These are phyloP conservation scores for Agapetus fuscipes DNA, from an alignment of 2,888 invertebrate species.

Conservation along the genomic window DNA sequence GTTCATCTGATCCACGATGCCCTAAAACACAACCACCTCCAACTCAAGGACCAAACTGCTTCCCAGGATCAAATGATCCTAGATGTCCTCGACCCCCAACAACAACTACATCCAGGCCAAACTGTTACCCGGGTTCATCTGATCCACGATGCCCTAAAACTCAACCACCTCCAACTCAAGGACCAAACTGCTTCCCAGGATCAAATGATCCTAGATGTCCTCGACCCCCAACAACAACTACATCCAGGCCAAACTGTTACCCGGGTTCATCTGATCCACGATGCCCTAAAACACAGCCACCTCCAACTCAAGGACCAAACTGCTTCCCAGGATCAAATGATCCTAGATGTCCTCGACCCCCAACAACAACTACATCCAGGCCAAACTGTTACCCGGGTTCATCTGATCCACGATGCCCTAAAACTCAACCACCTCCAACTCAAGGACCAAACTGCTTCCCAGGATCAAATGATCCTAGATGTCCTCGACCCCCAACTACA, in stretches of 20 bases:
- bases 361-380: constrained; percentile 24
- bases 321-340: constrained; percentile 33
- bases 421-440: neutral
- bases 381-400: constrained; percentile 25
- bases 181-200: constrained; percentile 31
- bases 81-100: constrained; percentile 29
- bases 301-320: too few relatives aligned
- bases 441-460: constrained; percentile 23
- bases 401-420: constrained; percentile 21
- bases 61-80: constrained; percentile 32
- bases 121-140: constrained; percentile 24
- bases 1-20: constrained; percentile 22
- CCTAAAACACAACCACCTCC: constrained; percentile 26
- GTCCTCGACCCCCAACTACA: constrained; percentile 28
- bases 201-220: constrained; percentile 32
- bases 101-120: constrained; percentile 23
- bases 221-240: constrained; percentile 25
- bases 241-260: constrained; percentile 23
- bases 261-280: constrained; percentile 25
- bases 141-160: constrained; percentile 21
- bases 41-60: constrained; percentile 29
- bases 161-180: constrained; percentile 27
- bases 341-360: constrained; percentile 30
- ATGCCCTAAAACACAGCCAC: too few relatives aligned
- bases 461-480: constrained; percentile 26